Percentiles rank a stretch among this genome's conserved stretches.
phyloP scores from a whole-genome alignment of 1,140 invertebrate genomes.

The Cheumatopsyche charites region DNA sequence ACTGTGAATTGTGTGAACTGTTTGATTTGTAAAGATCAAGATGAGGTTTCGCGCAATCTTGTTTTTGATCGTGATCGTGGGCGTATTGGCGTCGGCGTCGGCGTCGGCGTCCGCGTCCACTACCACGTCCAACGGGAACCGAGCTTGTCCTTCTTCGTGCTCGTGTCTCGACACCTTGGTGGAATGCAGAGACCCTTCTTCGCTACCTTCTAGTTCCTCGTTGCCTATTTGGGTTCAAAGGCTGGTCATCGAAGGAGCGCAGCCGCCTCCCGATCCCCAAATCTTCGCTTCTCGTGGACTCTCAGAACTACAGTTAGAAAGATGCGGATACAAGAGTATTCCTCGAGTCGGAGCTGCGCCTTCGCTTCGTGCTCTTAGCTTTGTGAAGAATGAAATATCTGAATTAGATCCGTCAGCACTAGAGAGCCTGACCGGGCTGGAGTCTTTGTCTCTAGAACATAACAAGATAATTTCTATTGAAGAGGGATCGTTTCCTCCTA shows the following conservation, averaged over 20 bases:
- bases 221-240: background rate
- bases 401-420: slow-evolving; percentile 52
- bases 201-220: background rate
- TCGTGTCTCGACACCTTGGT: slow-evolving; percentile 49
- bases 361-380: slow-evolving; percentile 42
- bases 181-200: slow-evolving; percentile 47
- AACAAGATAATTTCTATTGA: slow-evolving; percentile 70
- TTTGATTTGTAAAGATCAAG: too few relatives aligned
- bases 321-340: slow-evolving; percentile 56
- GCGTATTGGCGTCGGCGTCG: background rate
- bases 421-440: slow-evolving; percentile 50
- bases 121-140: too few relatives aligned
- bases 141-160: background rate
- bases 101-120: background rate
- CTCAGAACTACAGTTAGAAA: slow-evolving; percentile 61
- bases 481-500: slow-evolving; percentile 64
- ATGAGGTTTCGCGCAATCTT: too few relatives aligned
- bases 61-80: background rate
- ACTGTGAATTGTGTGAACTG: too few relatives aligned
- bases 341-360: slow-evolving; percentile 53
- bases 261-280: slow-evolving; percentile 55
- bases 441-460: slow-evolving; percentile 64
- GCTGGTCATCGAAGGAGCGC: background rate
- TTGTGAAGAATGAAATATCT: slow-evolving; percentile 52
- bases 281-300: slow-evolving; percentile 63